phyloP scores from a whole-genome alignment of 2,888 invertebrate genomes.

The Ariolimax columbianus region DNA sequence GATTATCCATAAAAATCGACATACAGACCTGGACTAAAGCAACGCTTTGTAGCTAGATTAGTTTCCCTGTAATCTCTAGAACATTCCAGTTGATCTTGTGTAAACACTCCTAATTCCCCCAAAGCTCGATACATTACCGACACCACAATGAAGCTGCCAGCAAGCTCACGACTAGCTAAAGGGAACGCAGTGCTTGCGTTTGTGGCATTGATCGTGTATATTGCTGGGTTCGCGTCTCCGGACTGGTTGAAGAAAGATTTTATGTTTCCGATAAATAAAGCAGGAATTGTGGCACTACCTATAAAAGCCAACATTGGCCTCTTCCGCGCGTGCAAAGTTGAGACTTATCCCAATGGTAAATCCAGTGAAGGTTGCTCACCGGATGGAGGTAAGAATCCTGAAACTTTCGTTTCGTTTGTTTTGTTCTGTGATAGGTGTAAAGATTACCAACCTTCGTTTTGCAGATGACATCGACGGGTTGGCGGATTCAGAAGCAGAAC shows the following conservation, averaged over 20 bases:
- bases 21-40: too few relatives aligned
- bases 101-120: background rate
- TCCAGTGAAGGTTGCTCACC: background rate
- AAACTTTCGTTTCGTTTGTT: background rate
- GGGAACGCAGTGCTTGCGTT: background rate
- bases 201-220: constrained; percentile 25
- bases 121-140: background rate
- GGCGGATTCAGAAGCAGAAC: too few relatives aligned
- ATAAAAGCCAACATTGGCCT: constrained; percentile 32
- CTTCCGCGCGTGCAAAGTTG: constrained; percentile 17
- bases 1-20: too few relatives aligned
- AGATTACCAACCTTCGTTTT: too few relatives aligned
- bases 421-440: too few relatives aligned
- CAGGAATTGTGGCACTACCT: background rate
- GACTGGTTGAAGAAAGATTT: constrained; percentile 36
- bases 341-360: background rate
- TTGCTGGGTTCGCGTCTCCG: constrained; percentile 11
- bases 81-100: background rate
- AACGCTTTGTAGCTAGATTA: too few relatives aligned
- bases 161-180: background rate
- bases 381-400: constrained; percentile 25
- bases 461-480: too few relatives aligned
- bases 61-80: background rate
- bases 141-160: constrained; percentile 5
- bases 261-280: background rate